phyloP scores from a whole-genome alignment of 2,888 invertebrate species.

The Perithous albicinctus region DNA sequence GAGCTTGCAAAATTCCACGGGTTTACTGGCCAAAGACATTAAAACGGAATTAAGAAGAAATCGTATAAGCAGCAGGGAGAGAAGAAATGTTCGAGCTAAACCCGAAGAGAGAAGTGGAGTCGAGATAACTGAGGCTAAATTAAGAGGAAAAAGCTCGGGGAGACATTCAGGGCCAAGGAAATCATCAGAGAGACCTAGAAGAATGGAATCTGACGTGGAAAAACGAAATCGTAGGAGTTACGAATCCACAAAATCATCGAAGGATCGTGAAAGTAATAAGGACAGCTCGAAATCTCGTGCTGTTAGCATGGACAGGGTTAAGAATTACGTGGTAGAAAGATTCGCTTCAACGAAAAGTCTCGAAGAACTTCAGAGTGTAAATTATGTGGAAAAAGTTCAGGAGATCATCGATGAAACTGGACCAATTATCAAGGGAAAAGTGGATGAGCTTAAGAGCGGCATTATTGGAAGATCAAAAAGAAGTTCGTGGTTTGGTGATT shows the following conservation, averaged over 20 bases:
- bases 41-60: conserved; percentile 74
- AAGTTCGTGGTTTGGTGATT: conserved; percentile 31
- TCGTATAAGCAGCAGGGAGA: conserved; percentile 73
- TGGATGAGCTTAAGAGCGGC: conserved; percentile 75
- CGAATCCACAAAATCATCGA: conserved; percentile 31
- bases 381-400: conserved; percentile 79
- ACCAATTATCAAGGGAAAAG: conserved; percentile 76
- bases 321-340: conserved; percentile 74
- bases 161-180: conserved; percentile 22
- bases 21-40: conserved; percentile 72
- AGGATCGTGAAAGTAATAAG: conserved; percentile 47
- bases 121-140: conserved; percentile 12
- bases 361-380: conserved; percentile 76
- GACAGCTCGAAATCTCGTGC: conserved; percentile 44
- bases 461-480: conserved; percentile 54
- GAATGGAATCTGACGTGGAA: conserved; percentile 51
- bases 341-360: conserved; percentile 73
- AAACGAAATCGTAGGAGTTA: conserved; percentile 25
- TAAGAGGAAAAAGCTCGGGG: neutral
- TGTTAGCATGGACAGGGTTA: conserved; percentile 74
- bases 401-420: conserved; percentile 79
- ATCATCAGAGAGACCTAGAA: conserved; percentile 54
- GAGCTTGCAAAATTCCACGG: conserved; percentile 63
- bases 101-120: conserved; percentile 38
- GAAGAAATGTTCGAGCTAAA: conserved; percentile 53